phyloP scores from a whole-genome alignment of 2,888 invertebrate genomes.

The Piscicola geometra region DNA sequence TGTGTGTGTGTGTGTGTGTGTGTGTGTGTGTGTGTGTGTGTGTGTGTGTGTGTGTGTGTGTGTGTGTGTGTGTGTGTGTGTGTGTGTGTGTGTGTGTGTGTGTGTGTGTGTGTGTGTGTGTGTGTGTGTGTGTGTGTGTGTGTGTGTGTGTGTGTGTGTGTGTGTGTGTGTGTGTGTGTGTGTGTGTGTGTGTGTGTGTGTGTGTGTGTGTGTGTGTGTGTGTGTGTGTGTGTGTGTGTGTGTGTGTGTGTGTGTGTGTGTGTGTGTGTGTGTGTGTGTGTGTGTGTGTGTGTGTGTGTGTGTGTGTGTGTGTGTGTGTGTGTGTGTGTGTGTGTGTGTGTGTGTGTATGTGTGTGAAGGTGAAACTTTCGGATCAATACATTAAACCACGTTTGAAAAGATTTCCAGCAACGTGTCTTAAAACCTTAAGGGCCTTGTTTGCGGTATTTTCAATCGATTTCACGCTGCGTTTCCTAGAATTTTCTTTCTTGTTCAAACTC shows the following conservation, averaged over 20 bases:
- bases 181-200: conserved; percentile 32
- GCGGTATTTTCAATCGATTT: too few relatives aligned
- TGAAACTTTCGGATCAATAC: too few relatives aligned
- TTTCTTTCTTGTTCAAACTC: too few relatives aligned
- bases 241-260: conserved; percentile 24
- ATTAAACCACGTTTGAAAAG: too few relatives aligned
- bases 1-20: conserved; percentile 19
- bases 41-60: conserved; percentile 35
- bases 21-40: conserved; percentile 32
- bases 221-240: conserved; percentile 17
- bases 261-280: conserved; percentile 22
- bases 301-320: too few relatives aligned
- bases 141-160: conserved; percentile 31
- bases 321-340: too few relatives aligned
- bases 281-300: too few relatives aligned
- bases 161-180: conserved; percentile 24
- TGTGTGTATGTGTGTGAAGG: too few relatives aligned
- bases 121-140: conserved; percentile 32
- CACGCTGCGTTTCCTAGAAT: too few relatives aligned
- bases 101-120: conserved; percentile 24
- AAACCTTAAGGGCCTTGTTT: too few relatives aligned
- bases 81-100: conserved; percentile 22
- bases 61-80: conserved; percentile 28
- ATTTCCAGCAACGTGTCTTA: too few relatives aligned
- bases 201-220: conserved; percentile 32